Percentiles rank a stretch among this genome's conserved stretches.
These are phyloP conservation scores for Polypedilum pembai DNA, from an alignment of 1,140 invertebrate genomes.

Conservation along the genomic window DNA sequence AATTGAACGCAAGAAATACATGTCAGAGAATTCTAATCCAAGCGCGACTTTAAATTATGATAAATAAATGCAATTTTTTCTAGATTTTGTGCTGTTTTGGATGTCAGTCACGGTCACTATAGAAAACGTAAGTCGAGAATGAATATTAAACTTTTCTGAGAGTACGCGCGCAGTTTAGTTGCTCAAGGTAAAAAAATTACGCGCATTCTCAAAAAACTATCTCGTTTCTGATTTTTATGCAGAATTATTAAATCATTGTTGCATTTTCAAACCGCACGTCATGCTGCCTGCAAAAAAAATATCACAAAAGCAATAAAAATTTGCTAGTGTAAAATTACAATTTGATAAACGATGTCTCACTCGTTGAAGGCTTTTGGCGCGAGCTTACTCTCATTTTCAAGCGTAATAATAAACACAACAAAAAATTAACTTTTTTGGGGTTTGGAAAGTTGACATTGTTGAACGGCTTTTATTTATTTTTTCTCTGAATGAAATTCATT, in stretches of 20 bases:
- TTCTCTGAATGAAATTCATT: neutral
- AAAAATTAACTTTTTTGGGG: neutral
- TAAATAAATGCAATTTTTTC: slow-evolving; percentile 13
- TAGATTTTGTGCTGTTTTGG: neutral
- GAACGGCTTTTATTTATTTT: neutral
- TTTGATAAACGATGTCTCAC: neutral
- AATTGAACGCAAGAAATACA: neutral
- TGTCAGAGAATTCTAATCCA: neutral
- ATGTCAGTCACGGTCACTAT: slow-evolving; percentile 16
- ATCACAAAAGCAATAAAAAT: neutral
- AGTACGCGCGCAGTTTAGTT: neutral
- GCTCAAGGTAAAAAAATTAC: neutral
- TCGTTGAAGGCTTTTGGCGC: neutral
- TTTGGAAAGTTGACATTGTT: neutral
- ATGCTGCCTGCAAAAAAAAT: neutral
- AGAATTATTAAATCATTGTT: neutral
- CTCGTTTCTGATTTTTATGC: neutral
- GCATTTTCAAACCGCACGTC: neutral
- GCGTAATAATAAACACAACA: neutral
- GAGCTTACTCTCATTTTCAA: too few species aligned
- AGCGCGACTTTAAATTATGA: neutral
- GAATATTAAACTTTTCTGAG: neutral
- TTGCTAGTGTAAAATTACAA: neutral
- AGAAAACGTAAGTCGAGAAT: neutral
- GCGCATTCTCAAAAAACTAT: neutral